These are phyloP conservation scores for Blastobasis adustella DNA, from an alignment of 2,888 invertebrate genomes.

Conservation along the genomic window DNA sequence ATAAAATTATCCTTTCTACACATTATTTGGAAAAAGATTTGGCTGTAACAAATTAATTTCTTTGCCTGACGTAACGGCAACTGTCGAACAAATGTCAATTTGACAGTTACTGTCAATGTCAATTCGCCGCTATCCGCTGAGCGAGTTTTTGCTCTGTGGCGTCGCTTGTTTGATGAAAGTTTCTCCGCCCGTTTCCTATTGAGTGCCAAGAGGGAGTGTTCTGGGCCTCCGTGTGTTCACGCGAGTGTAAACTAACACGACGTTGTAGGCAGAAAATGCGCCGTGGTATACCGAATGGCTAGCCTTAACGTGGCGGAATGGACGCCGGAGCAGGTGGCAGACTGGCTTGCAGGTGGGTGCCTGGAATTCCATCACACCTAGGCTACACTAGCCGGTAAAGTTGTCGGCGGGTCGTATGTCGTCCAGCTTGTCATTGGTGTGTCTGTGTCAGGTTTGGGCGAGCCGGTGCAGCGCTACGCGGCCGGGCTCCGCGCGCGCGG, in stretches of 20 bases:
- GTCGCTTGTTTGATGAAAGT: constrained; percentile 1
- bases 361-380: neutral
- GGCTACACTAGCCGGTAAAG: too few species aligned
- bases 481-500: constrained; percentile 86
- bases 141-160: neutral
- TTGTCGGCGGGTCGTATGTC: too few species aligned
- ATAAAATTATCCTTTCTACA: too few species aligned
- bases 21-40: too few species aligned
- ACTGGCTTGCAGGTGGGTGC: constrained; percentile 88
- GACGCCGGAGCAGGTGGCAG: constrained; percentile 92
- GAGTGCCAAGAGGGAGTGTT: constrained; percentile 8
- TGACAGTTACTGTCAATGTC: too few species aligned
- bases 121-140: too few species aligned
- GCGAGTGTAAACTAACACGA: constrained; percentile 19
- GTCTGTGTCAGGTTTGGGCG: constrained; percentile 80
- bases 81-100: too few species aligned
- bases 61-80: too few species aligned
- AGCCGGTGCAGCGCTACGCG: constrained; percentile 85
- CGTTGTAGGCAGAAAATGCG: constrained; percentile 33
- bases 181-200: neutral
- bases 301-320: constrained; percentile 84
- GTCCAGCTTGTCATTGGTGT: constrained; percentile 16
- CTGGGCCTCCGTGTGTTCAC: constrained; percentile 3
- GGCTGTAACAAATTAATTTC: too few species aligned
- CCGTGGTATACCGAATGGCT: constrained; percentile 36